Base-by-base conservation (phyloP, 2,797 vertebrate species). In the Manis crassicaudata region DNA sequence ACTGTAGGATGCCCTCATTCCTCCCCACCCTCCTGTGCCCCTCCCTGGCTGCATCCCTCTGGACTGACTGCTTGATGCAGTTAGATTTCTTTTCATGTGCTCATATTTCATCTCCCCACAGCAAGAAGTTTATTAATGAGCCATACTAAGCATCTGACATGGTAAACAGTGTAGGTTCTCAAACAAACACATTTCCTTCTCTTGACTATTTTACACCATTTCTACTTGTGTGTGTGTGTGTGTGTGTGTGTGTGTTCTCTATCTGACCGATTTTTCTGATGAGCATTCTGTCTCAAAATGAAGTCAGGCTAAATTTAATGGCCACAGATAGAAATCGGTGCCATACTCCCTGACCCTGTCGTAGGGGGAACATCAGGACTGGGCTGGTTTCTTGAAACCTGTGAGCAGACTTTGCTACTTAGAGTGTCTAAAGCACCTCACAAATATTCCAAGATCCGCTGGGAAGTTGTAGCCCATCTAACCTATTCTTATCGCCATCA, bases 201-300 rank as follows among this genome's bases (percentile, higher is more conserved):
- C 56, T 75, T 68, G 62, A 72, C 32, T 40, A 12, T 54, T 87
- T 80, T 80, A 46, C 54, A 32, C 2, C 43, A 18, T 73, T 91
- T 76, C 68, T 84, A 18, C 46, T 88, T 88, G 85, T 86, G 46
- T 46, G 46, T 46, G 46, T 46, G 43, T 46, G 43, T 46, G 43
- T 46, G 43, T 46, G 43, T 46, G 46, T 46, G 46, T 46, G 46
- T 35, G 32, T 62, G 46, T 43, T 29, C 29, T 75, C 80, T 7
- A 20, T 80, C 58, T 60, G 75, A 65, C 72, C 92, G 93, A 82
- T 86, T 95, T 46, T 96, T 56, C 58, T 94, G 21, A 94, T 94
- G 82, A 91, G 40, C 6, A 20, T 76, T 88, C 52, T 87, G 23
- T 94, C 96, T 90, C 17, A 80, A 73, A 94, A 91, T 23, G 3